Base-by-base conservation (phyloP, 2,888 invertebrate genomes). In the Cheilosia variabilis region DNA sequence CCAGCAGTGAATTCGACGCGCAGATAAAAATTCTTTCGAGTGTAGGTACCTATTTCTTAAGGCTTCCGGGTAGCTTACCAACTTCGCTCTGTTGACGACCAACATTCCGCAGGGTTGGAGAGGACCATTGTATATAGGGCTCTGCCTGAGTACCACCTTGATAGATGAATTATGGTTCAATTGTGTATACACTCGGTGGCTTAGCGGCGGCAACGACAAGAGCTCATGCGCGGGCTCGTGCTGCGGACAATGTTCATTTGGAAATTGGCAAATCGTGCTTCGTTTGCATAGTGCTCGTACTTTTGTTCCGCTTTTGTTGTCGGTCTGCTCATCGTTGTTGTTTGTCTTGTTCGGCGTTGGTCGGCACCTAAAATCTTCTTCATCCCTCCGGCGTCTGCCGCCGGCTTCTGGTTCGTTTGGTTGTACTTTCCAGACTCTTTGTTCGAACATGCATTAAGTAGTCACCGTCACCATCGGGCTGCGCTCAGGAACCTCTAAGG, bases 371-470 rank as follows among this genome's bases (percentile, higher is more conserved):
- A 82, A 82, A 60, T 82, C 57, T 76, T 62, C 69, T 60, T 31
- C 63, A 63, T 34, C 34, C 31, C 31, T 60, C 43, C 27, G 41
- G 41, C 22, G 19, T 50, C 45, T n/a, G 17, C 41, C 19, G 50
- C 41, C 19, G 50, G 43, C 68, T 50, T 47, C 63, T 53, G 41
- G 75, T 68, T 68, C 72, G 4, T 37, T 34, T 19, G 17, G 27
- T 63, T 69, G 80, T 76, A 60, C 19, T 68, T 69, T 81, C 63
- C 53, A 71, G 77, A 66, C 62, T 86, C 86, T 86, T 84, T 86
- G 86, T 86, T 81, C 86, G 47, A 81, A 86, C 86, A 81, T 81
- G 80, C 81, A 86, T 86, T 86, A 86, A 86, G 72, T 52, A 86
- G 81, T 86, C 72, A 81, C 76, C 86, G 81, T 69, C 79, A 79